Conservation (phyloP, 2,113 vertebrate species). For the Tupaia tana region DNA sequence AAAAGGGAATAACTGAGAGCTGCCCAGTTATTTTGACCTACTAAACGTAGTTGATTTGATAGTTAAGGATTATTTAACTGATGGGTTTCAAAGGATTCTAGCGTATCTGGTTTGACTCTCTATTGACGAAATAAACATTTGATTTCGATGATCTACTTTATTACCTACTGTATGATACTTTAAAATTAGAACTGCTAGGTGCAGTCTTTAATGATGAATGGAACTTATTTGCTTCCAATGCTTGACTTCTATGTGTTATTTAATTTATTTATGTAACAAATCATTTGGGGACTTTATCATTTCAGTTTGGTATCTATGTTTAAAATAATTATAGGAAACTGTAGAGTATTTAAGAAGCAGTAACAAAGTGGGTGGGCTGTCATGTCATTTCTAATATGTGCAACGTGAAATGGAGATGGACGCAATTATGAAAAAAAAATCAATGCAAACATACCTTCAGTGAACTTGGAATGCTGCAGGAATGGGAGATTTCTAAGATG, state of each 20-base stretch:
- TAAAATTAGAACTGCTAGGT: neutral
- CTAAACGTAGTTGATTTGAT: neutral
- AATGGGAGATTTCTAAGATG: slow-evolving; percentile 68
- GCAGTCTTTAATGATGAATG: neutral
- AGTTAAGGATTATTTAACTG: slow-evolving; percentile 10
- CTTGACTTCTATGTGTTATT: slow-evolving; percentile 27
- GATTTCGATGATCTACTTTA: neutral
- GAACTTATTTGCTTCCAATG: neutral
- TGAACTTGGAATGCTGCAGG: slow-evolving; percentile 56
- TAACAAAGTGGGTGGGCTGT: slow-evolving; percentile 67
- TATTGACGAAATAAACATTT: slow-evolving; percentile 26
- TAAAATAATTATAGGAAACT: slow-evolving; percentile 27
- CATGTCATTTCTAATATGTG: slow-evolving; percentile 59
- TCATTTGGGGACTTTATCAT: neutral
- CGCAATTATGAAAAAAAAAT: slow-evolving; percentile 60
- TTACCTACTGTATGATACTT: neutral
- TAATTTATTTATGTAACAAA: slow-evolving; percentile 24
- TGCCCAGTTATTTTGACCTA: neutral
- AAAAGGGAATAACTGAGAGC: neutral
- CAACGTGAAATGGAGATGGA: slow-evolving; percentile 64
- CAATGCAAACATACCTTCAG: slow-evolving; percentile 59
- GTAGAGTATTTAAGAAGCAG: slow-evolving; percentile 26
- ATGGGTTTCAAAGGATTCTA: neutral
- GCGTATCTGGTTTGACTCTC: neutral
- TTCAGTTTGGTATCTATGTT: slow-evolving; percentile 20